Evolutionary conservation across 2,888 invertebrate species (phyloP).

Genomic region (Thumatha senex): DNA sequence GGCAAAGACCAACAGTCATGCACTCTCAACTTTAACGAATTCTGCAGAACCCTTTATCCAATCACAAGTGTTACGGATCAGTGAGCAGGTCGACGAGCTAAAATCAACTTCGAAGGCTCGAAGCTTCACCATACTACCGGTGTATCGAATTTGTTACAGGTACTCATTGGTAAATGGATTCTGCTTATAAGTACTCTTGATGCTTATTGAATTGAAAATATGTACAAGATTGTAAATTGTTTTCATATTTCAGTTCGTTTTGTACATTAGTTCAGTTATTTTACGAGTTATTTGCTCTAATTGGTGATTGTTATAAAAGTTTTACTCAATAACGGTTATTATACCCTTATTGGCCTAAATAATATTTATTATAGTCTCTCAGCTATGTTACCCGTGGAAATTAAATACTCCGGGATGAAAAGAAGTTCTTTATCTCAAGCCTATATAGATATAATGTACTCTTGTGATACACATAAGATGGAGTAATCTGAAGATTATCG

Average conservation of each 20-base stretch:
- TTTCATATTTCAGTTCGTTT: constrained; percentile 8
- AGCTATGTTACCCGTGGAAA: too few relatives aligned
- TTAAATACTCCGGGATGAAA: too few relatives aligned
- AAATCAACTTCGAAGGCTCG: constrained; percentile 54
- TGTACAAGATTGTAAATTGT: constrained; percentile 13
- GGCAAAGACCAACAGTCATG: constrained; percentile 42
- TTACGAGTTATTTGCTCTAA: neutral
- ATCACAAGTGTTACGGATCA: constrained; percentile 66
- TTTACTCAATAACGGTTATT: too few relatives aligned
- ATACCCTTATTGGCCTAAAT: too few relatives aligned
- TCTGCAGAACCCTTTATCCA: constrained; percentile 66
- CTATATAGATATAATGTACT: too few relatives aligned
- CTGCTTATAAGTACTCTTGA: constrained; percentile 20
- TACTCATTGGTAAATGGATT: constrained; percentile 16
- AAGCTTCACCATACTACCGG: constrained; percentile 42
- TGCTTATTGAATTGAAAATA: constrained; percentile 29
- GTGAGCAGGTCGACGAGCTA: constrained; percentile 48
- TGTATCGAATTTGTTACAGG: constrained; percentile 31
- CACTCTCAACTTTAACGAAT: constrained; percentile 42
- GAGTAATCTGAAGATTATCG: too few relatives aligned
- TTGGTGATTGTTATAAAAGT: neutral
- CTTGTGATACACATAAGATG: too few relatives aligned
- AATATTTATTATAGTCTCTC: too few relatives aligned
- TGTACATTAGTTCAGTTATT: neutral
- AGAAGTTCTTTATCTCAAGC: too few relatives aligned